Conservation (phyloP, 1,140 invertebrate genomes). For the Cheumatopsyche charites region DNA sequence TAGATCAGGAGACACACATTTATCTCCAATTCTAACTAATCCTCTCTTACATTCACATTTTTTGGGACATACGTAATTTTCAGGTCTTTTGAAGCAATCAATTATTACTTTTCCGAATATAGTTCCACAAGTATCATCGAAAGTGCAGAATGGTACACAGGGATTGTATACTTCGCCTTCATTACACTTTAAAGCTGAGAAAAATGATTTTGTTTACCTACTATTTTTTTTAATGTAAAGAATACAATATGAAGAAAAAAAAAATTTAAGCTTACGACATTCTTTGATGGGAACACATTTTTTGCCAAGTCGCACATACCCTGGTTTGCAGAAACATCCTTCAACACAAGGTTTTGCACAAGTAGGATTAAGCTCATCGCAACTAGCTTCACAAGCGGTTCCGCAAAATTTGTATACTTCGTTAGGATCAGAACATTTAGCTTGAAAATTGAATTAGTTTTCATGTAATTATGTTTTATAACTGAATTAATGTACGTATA, state of each 20-base stretch:
- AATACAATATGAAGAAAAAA: too few relatives aligned
- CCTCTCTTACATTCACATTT: background rate
- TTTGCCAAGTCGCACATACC: slow-evolving; percentile 1
- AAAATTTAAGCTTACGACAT: slow-evolving; percentile 7
- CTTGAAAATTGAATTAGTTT: background rate
- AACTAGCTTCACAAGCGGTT: slow-evolving; percentile 19
- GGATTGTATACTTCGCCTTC: slow-evolving; percentile 7
- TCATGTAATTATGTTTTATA: too few relatives aligned
- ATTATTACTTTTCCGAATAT: background rate
- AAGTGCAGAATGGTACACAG: slow-evolving; percentile 7
- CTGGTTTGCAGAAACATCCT: slow-evolving; percentile 40
- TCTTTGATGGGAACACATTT: slow-evolving; percentile 5
- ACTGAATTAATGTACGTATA: background rate
- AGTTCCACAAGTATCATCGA: background rate
- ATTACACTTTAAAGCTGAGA: background rate
- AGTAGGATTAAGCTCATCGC: slow-evolving; percentile 8
- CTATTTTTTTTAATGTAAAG: too few relatives aligned
- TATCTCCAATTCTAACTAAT: background rate
- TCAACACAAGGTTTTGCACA: slow-evolving; percentile 25
- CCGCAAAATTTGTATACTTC: slow-evolving; percentile 34
- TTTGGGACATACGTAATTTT: background rate
- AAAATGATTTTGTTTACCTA: background rate
- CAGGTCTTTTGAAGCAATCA: background rate
- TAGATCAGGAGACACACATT: background rate
- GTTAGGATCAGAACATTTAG: slow-evolving; percentile 18